These are phyloP conservation scores for Thereuonema tuberculata DNA, from an alignment of 1,140 invertebrate species.

Conservation along the genomic window DNA sequence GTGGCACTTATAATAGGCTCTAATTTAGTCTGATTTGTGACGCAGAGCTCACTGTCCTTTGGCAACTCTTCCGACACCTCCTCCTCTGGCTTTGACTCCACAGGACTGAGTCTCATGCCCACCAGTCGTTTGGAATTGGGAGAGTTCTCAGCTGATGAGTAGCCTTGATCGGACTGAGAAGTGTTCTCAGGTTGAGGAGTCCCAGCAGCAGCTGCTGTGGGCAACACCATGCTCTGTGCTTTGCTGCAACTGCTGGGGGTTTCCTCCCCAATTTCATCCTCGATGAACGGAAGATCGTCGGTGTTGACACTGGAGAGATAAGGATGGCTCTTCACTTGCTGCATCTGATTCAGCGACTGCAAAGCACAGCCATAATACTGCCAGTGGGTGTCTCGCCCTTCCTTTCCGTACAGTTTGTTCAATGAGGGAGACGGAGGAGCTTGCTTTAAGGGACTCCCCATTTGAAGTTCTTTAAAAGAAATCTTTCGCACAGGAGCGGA, in stretches of 20 bases:
- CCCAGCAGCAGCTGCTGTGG: too few species aligned
- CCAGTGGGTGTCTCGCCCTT: conserved; percentile 5
- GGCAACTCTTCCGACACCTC: neutral
- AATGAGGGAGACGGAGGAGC: too few species aligned
- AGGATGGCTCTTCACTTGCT: neutral
- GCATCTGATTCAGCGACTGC: neutral
- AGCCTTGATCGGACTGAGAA: conserved; percentile 3
- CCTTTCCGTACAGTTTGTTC: too few species aligned
- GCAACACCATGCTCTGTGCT: too few species aligned
- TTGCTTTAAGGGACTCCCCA: too few species aligned
- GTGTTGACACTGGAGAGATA: neutral
- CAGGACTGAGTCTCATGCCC: neutral
- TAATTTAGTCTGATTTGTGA: neutral
- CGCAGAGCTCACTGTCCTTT: too few species aligned
- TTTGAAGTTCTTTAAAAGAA: too few species aligned
- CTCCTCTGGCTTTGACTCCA: neutral
- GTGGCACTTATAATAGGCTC: neutral
- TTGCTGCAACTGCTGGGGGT: too few species aligned
- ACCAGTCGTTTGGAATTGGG: neutral
- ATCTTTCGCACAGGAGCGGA: too few species aligned
- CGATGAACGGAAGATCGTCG: conserved; percentile 5
- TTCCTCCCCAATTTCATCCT: neutral
- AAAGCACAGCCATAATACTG: neutral
- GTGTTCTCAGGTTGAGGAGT: neutral
- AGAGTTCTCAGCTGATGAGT: conserved; percentile 5